Evolutionary conservation across 2,113 vertebrate genomes (phyloP), one percentile per base, ranked within the genome.

Genomic region (Recurvirostra avosetta): DNA sequence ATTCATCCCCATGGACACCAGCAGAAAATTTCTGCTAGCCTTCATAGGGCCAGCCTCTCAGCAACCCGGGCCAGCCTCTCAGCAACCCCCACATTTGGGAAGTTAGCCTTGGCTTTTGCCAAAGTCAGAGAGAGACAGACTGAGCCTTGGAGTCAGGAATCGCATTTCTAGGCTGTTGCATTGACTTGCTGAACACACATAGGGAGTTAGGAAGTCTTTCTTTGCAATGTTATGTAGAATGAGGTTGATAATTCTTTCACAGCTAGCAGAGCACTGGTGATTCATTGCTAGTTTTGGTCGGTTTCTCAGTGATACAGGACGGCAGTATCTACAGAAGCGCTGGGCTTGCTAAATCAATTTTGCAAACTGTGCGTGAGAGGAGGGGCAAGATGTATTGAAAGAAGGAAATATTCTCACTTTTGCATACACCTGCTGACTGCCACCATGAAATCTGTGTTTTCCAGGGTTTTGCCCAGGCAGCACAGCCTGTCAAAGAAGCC

Each of bases 391-490:
- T 12, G 3, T 19, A 29, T 34, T n/a, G n/a, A 56, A 61, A 55
- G 10, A 62, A 75, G 58, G 30, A 8, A 30, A 45, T 50, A 58
- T 32, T 73, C 32, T 56, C 9, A 1, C 9, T 62, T 58, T 86
- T 84, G 29, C 26, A 5, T 43, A 32, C 3, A 22, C 50, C 22
- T 84, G 75, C 50, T 34, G 26, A 43, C 84, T 90, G 62, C 55
- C 66, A 62, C 58, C 50, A 58, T 38, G 55, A 94, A 94, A 82
- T 58, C 73, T 92, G 58, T 26, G 22, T 45, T 79, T 86, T 32
- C 67, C 74, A 61, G 81, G 67, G 25, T 63, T 86, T 96, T 84
- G 63, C 90, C 74, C 87, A 94, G 89, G 94, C 66, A 94, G 29
- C 50, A 63, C 9, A 74, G 53, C 14, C 73, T 88, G 29, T 27